These are phyloP conservation scores for Riptortus pedestris DNA, from an alignment of 1,140 invertebrate species.

Conservation along the genomic window DNA sequence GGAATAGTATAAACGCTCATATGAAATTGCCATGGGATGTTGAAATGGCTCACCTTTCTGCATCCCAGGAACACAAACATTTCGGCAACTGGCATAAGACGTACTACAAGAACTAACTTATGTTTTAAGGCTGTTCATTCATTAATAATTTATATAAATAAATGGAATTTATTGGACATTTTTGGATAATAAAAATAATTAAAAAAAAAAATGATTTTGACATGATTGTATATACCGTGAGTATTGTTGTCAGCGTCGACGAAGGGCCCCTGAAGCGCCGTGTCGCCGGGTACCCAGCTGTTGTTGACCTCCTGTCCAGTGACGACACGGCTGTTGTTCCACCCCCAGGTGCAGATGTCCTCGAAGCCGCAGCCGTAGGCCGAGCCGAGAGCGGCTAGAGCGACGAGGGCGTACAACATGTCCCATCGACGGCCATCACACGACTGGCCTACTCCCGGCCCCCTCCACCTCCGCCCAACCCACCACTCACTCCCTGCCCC, in stretches of 20 bases:
- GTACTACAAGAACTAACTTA: too few relatives aligned
- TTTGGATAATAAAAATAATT: not conserved
- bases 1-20: too few relatives aligned
- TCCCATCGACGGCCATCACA: not conserved
- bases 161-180: too few relatives aligned
- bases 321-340: constrained; percentile 33
- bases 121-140: too few relatives aligned
- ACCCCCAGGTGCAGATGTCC: constrained; percentile 27
- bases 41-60: too few relatives aligned
- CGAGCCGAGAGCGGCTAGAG: not conserved
- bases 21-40: too few relatives aligned
- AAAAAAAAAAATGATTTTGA: not conserved
- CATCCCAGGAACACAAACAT: too few relatives aligned
- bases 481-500: too few relatives aligned
- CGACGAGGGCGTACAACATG: not conserved
- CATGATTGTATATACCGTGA: constrained; percentile 34
- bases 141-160: too few relatives aligned
- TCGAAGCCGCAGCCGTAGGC: constrained; percentile 26
- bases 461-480: not conserved
- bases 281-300: constrained; percentile 39
- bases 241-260: constrained; percentile 39
- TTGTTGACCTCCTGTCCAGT: constrained; percentile 37
- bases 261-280: constrained; percentile 38
- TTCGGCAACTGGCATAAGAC: too few relatives aligned
- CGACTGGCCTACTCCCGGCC: not conserved